Conservation (phyloP, 1,140 invertebrate species). For the Atta cephalotes region DNA sequence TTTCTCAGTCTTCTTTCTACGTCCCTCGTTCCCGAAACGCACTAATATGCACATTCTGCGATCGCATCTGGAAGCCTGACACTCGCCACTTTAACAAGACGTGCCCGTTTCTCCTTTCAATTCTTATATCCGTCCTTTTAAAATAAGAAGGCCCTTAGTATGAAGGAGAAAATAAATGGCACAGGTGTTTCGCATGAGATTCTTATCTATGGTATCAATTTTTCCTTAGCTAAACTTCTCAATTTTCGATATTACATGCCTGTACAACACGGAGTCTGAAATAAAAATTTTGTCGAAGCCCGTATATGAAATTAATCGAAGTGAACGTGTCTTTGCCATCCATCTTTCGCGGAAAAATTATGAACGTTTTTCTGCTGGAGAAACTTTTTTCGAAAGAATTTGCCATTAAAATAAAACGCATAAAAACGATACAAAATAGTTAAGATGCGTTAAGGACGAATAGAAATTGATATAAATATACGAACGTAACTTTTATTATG, state of each 20-base stretch:
- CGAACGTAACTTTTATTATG: slow-evolving; percentile 14
- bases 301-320: slow-evolving; percentile 18
- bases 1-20: slow-evolving; percentile 22
- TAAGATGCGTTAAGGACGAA: neutral
- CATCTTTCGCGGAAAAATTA: neutral
- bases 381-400: neutral
- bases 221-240: slow-evolving; percentile 29
- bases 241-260: slow-evolving; percentile 31
- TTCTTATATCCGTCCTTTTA: neutral
- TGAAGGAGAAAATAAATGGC: slow-evolving; percentile 19
- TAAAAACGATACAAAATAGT: neutral
- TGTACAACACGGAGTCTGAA: neutral
- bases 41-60: slow-evolving; percentile 38
- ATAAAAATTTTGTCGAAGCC: slow-evolving; percentile 19
- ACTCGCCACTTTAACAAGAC: slow-evolving; percentile 18
- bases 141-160: neutral
- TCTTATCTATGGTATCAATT: slow-evolving; percentile 36
- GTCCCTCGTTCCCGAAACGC: slow-evolving; percentile 42
- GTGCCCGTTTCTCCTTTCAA: neutral
- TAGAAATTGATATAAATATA: slow-evolving; percentile 6
- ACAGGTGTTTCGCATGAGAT: slow-evolving; percentile 15
- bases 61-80: neutral
- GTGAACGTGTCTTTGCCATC: neutral
- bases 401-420: neutral
- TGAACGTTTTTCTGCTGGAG: neutral